Evolutionary conservation across 2,113 vertebrate genomes (phyloP).

Genomic region (Turdus rufiventris): DNA sequence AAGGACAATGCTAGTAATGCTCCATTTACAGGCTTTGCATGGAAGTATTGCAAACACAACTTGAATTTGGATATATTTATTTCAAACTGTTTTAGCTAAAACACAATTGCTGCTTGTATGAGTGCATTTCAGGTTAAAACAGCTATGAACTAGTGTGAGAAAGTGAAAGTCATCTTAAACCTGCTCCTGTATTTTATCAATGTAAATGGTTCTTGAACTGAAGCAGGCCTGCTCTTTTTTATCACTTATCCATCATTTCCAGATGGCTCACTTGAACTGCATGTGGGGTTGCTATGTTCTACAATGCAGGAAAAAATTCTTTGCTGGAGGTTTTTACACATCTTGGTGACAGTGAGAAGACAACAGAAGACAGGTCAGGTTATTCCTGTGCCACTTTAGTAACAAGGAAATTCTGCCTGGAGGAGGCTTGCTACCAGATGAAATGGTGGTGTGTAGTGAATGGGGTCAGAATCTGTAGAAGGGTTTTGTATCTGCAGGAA

Average conservation of each 20-base stretch:
- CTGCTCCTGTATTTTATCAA: background rate
- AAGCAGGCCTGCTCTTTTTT: background rate
- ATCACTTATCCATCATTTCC: background rate
- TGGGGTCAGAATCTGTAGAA: background rate
- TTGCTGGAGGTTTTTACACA: background rate
- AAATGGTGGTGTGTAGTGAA: background rate
- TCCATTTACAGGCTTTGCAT: background rate
- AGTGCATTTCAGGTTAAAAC: background rate
- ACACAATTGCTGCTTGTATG: background rate
- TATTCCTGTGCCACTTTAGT: conserved; percentile 4
- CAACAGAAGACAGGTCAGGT: background rate
- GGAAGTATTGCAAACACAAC: background rate
- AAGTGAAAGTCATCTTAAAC: background rate
- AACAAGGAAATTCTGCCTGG: conserved; percentile 11
- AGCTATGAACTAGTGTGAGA: background rate
- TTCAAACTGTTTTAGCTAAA: background rate
- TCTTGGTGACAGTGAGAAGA: conserved; percentile 21
- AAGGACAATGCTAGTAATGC: background rate
- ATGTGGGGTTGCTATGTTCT: background rate
- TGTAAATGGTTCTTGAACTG: background rate
- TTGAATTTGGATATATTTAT: background rate
- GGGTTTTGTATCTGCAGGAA: background rate
- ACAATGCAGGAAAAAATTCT: background rate
- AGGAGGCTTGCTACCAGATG: background rate
- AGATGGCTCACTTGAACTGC: conserved; percentile 9